These are phyloP conservation scores for Pseudomyrmex gracilis DNA, from an alignment of 1,140 invertebrate genomes.

Conservation along the genomic window DNA sequence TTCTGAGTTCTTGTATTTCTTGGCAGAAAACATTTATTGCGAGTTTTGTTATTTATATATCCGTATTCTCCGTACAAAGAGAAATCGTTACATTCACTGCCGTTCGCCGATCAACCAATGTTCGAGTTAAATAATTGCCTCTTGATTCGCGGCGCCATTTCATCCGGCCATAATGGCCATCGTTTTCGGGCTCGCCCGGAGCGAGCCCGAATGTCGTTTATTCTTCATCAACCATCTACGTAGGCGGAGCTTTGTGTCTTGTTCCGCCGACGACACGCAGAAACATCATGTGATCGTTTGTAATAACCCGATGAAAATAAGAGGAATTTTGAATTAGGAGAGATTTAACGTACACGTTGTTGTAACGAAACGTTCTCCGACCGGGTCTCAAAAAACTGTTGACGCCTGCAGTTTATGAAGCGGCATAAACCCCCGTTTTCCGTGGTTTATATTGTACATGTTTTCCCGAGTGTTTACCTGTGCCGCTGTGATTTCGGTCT, in stretches of 20 bases:
- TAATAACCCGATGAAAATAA: slow-evolving; percentile 57
- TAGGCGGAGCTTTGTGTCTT: not conserved
- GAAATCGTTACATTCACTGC: slow-evolving; percentile 15
- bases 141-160: slow-evolving; percentile 41
- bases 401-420: slow-evolving; percentile 38
- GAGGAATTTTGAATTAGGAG: not conserved
- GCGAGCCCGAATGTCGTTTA: slow-evolving; percentile 28
- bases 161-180: slow-evolving; percentile 33
- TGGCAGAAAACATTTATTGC: slow-evolving; percentile 6
- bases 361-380: too few species aligned
- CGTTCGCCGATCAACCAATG: slow-evolving; percentile 42
- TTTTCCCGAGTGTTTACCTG: slow-evolving; percentile 53
- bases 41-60: not conserved
- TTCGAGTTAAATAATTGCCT: slow-evolving; percentile 53
- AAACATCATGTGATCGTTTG: slow-evolving; percentile 65
- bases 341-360: too few species aligned
- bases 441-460: slow-evolving; percentile 54
- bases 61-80: not conserved
- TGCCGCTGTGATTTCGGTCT: slow-evolving; percentile 62
- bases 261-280: slow-evolving; percentile 10
- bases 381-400: slow-evolving; percentile 48
- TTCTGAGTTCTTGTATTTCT: not conserved
- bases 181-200: not conserved
- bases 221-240: slow-evolving; percentile 58
- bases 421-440: slow-evolving; percentile 52